Evolutionary conservation across 2,888 invertebrate species (phyloP), one percentile per base, ranked within the genome.

Genomic region (Hydrotaea cyrtoneurina): DNA sequence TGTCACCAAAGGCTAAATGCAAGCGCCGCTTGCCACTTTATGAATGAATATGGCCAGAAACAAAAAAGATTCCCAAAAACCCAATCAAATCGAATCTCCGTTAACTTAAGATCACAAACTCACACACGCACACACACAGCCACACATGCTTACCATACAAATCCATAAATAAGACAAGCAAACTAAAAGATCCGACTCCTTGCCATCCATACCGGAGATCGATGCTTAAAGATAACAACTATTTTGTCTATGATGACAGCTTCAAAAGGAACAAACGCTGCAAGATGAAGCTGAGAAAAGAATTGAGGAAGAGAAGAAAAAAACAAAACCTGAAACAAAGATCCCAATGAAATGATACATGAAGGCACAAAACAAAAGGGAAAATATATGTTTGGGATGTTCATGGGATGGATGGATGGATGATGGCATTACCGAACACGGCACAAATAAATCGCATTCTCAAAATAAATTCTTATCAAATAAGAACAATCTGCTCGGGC

Each of bases 241-340:
- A 85, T 85, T 85, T 85, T 85, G 85, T 85, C 85, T 85, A 85
- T 85, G 85, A 85, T 85, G 85, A 85, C 85, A 82, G 85, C 69
- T 46, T 69, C 43, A 46, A 69, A 69, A 69, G 69, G 69, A 69
- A 69, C 69, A 69, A 69, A 69, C 69, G 23, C 11, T 23, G 69
- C 46, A 21, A 46, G 69, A 19, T 46, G 69, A 23, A 69, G 39
- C 7, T 21, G 39, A 46, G 43, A 46, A 19, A 3, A 21, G 74
- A 59, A 13, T 13, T 36, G 36, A 3, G 4, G 36, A 36, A 8
- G 8, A 36, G 36, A 13, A n/a, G 13, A 11, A 76, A 69, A 23
- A 50, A 43, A 73, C 15, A 59, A 21, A 72, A 15, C 75, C 69
- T 13, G 15, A 75, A 71, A 71, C 53, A 21, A 81, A 85, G 76